Evolutionary conservation across 2,113 vertebrate genomes (phyloP).

Genomic region (Capreolus pygargus): DNA sequence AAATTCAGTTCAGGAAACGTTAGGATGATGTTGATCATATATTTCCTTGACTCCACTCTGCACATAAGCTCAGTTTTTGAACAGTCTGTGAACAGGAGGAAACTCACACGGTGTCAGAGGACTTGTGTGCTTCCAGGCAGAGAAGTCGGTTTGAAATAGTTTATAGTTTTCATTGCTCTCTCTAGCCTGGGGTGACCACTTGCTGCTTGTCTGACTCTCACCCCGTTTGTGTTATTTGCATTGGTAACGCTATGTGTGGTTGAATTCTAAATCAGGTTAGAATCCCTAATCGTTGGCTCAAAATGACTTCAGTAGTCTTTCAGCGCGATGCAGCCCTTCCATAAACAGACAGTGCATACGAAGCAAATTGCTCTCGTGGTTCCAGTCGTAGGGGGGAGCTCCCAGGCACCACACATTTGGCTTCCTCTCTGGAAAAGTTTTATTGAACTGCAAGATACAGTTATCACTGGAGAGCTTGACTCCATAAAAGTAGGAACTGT

Average conservation of each 20-base stretch:
- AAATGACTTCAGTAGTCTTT: conserved; percentile 8
- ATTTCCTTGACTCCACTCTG: not conserved
- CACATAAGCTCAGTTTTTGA: not conserved
- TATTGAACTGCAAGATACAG: not conserved
- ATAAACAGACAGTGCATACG: not conserved
- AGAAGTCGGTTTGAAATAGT: not conserved
- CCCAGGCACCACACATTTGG: not conserved
- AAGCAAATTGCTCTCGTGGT: not conserved
- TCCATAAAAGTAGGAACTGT: not conserved
- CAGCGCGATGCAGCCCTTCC: not conserved
- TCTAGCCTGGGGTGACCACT: conserved; percentile 6
- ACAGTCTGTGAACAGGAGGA: not conserved
- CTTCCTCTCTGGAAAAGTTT: not conserved
- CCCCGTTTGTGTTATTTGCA: not conserved
- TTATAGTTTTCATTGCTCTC: conserved; percentile 15
- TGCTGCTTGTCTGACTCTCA: not conserved
- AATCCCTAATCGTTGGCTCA: conserved; percentile 49
- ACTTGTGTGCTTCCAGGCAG: not conserved
- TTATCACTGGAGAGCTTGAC: not conserved
- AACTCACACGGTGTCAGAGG: not conserved
- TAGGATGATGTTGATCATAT: not conserved
- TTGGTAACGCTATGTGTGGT: not conserved
- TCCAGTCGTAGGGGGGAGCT: not conserved
- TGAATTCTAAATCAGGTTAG: conserved; percentile 51
- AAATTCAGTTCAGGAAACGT: not conserved